Evolutionary conservation across 1,140 invertebrate genomes (phyloP), one percentile per base, ranked within the genome.

Genomic region (Melitaea cinxia): DNA sequence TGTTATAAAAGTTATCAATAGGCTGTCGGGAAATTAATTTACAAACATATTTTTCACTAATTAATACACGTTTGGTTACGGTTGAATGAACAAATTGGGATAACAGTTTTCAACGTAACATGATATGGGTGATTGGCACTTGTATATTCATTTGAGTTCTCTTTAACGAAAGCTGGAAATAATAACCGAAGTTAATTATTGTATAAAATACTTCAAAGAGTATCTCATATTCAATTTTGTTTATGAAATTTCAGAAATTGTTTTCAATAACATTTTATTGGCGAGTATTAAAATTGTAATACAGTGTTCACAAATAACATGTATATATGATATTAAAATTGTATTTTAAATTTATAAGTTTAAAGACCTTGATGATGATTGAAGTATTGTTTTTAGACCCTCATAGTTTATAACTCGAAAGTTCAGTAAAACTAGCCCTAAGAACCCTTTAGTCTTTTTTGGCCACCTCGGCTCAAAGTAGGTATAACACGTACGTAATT

Each of bases 1-100:
- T 28, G 6, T 33, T 52, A 45, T 39, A 64, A 30, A 47, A 54
- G 52, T 65, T 57, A 65, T 65, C 42, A 17, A 57, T 65, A 65
- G 19, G 42, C 50, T 59, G 57, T 59, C 33, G 58, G 45, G 45
- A 61, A 55, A 70, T 70, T 70, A 70, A 70, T 70, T 70, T 58
- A 66, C 64, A 49, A 54, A 56, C 42, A 60, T 62, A 66, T 65
- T 63, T 69, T 28, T 57, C 61, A 56, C 56, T 68, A 68, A 68
- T 68, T 53, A 62, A 59, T 63, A 33, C 54, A 42, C 49, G 56
- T 54, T 59, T 52, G 28, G 39, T 65, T 64, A 53, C 53, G 56
- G 15, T 35, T 39, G 47, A 37, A 59, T 15, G 35, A 9, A 59
- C 52, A 61, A 53, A 62, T 62, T 68, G 33, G 54, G 15, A 56